A percentile compares a stretch with the other conserved stretches of the same genome.
Evolutionary conservation across 2,888 invertebrate species (phyloP).

Genomic region (Rosalia funebris): DNA sequence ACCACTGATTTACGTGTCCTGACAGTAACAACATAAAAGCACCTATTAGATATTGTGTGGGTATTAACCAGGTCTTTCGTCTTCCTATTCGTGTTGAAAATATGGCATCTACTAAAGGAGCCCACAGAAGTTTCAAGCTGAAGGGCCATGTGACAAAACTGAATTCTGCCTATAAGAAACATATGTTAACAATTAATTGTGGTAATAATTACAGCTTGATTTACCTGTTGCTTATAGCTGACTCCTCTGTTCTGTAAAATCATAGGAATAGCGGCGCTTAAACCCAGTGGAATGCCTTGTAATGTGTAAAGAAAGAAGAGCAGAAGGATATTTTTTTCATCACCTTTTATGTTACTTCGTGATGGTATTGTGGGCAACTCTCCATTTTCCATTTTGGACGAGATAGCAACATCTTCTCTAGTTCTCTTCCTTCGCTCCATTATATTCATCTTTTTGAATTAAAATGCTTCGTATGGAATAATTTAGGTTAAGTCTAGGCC

Average conservation of each 20-base stretch:
- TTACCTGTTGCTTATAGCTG: conserved; percentile 91
- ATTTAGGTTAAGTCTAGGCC: conserved; percentile 32
- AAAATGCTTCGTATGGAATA: neutral
- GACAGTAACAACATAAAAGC: conserved; percentile 91
- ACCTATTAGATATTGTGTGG: conserved; percentile 91
- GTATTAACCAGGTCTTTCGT: conserved; percentile 95
- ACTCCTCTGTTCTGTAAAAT: conserved; percentile 91
- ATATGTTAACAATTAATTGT: neutral
- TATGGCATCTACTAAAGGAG: conserved; percentile 95
- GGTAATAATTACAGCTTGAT: neutral
- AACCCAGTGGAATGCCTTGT: conserved; percentile 94
- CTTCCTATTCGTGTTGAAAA: conserved; percentile 87
- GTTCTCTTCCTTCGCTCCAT: conserved; percentile 42
- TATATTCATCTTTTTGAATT: conserved; percentile 34
- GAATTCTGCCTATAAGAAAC: conserved; percentile 78
- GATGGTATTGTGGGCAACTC: conserved; percentile 34
- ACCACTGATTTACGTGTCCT: conserved; percentile 69
- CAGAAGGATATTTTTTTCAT: conserved; percentile 83
- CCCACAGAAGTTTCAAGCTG: conserved; percentile 95
- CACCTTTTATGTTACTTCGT: conserved; percentile 69
- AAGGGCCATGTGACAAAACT: conserved; percentile 96
- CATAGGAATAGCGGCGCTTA: conserved; percentile 95
- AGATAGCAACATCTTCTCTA: conserved; percentile 27
- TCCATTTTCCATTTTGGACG: conserved; percentile 55
- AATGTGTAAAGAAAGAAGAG: conserved; percentile 92